Percentiles rank a stretch among this genome's conserved stretches.
These are phyloP conservation scores for Sinelater perroti DNA, from an alignment of 2,888 invertebrate species.

Conservation along the genomic window DNA sequence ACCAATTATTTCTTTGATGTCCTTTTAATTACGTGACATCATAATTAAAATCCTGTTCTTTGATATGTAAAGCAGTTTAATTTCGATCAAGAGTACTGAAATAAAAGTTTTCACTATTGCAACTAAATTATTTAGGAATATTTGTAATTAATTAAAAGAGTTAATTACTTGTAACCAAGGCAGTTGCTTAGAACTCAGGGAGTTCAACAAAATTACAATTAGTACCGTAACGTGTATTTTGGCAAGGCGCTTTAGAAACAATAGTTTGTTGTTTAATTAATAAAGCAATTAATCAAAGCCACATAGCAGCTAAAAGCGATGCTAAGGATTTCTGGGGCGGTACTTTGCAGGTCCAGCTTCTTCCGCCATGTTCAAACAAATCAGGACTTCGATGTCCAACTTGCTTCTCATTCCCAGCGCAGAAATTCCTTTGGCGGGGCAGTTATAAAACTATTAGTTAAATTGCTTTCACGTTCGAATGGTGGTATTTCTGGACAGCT, in stretches of 20 bases:
- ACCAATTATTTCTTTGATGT: conserved; percentile 28
- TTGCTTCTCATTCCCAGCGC: conserved; percentile 16
- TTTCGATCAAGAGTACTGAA: conserved; percentile 36
- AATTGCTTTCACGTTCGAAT: conserved; percentile 49
- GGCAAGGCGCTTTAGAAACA: too few species aligned
- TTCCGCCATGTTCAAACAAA: background rate
- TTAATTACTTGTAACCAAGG: too few species aligned
- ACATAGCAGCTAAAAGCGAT: background rate
- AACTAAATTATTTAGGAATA: too few species aligned
- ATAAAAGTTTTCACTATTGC: too few species aligned
- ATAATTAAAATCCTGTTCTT: conserved; percentile 43
- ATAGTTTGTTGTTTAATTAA: too few species aligned
- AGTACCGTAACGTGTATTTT: too few species aligned
- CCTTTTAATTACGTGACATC: conserved; percentile 40
- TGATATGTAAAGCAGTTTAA: conserved; percentile 42
- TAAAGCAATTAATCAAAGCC: background rate
- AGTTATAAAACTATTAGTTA: conserved; percentile 56
- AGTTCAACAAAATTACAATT: too few species aligned
- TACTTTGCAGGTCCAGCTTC: background rate
- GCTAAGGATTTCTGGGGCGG: too few species aligned
- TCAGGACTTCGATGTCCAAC: conserved; percentile 17
- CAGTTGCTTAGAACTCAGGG: too few species aligned
- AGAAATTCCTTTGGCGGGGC: conserved; percentile 36
- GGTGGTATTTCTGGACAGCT: conserved; percentile 46
- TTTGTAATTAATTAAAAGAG: too few species aligned